Conservation (phyloP, 30 jellyfish, hydroid and myxozoan species). For the Morbakka virulenta region DNA sequence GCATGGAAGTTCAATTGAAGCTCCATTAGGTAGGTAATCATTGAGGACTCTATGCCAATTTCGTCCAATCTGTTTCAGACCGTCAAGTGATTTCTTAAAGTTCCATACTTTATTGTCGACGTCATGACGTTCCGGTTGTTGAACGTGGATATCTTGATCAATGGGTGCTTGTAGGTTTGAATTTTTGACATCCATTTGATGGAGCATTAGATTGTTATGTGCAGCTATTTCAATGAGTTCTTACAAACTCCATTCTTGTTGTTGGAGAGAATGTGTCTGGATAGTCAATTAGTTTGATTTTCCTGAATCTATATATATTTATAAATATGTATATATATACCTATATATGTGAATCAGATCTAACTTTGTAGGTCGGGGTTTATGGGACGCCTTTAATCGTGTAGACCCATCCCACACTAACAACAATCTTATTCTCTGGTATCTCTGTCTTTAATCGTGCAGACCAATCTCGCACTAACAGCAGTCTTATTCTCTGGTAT, state of each 20-base stretch:
- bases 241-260: constrained; percentile 17
- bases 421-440: no score
- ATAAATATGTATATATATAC: no score
- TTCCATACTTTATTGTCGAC: constrained; percentile 37
- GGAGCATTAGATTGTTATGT: constrained; percentile 12
- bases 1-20: constrained; percentile 12
- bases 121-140: constrained; percentile 45
- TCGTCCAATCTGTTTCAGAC: constrained; percentile 70
- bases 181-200: constrained; percentile 52
- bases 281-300: constrained; percentile 8
- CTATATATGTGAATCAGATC: constrained; percentile 29
- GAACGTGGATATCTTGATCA: no score
- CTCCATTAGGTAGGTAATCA: constrained; percentile 2
- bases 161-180: not conserved
- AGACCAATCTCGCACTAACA: constrained; percentile 40
- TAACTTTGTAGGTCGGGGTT: constrained; percentile 18
- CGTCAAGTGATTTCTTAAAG: constrained; percentile 53
- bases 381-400: constrained; percentile 9
- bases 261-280: constrained; percentile 48
- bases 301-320: no score
- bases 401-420: constrained; percentile 37
- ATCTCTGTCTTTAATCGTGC: not conserved
- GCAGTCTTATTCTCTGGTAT: constrained; percentile 11
- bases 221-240: constrained; percentile 23
- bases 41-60: constrained; percentile 36